These are phyloP conservation scores for Caenorhabditis imperialis DNA, from an alignment of 2,888 invertebrate genomes.

Conservation along the genomic window DNA sequence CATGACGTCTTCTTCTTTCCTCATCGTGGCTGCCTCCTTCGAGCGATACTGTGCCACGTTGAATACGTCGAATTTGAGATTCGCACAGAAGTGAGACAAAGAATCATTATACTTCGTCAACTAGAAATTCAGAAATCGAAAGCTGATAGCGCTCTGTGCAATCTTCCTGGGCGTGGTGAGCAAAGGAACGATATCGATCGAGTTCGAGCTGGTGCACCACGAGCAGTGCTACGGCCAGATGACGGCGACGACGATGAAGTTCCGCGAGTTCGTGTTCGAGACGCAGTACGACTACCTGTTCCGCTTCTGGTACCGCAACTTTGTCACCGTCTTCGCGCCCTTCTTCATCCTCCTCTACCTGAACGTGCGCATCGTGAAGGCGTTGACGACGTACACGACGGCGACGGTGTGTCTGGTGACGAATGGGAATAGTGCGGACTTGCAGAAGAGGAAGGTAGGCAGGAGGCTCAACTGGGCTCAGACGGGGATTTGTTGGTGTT, in stretches of 20 bases:
- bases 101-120: not conserved
- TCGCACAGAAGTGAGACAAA: slow-evolving; percentile 57
- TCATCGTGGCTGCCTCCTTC: slow-evolving; percentile 74
- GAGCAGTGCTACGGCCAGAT: slow-evolving; percentile 68
- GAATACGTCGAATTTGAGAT: slow-evolving; percentile 62
- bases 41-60: slow-evolving; percentile 72
- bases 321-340: slow-evolving; percentile 75
- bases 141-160: slow-evolving; percentile 57
- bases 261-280: slow-evolving; percentile 68
- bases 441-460: slow-evolving; percentile 47
- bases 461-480: no score
- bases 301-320: slow-evolving; percentile 75
- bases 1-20: slow-evolving; percentile 74
- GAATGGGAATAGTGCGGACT: slow-evolving; percentile 32
- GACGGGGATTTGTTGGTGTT: no score
- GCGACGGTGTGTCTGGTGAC: slow-evolving; percentile 47
- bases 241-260: slow-evolving; percentile 66
- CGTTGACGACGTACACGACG: slow-evolving; percentile 49
- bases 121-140: slow-evolving; percentile 40
- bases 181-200: slow-evolving; percentile 71
- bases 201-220: slow-evolving; percentile 67
- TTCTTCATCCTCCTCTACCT: slow-evolving; percentile 73
- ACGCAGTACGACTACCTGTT: slow-evolving; percentile 70
- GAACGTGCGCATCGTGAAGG: slow-evolving; percentile 71
- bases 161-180: slow-evolving; percentile 71